phyloP scores from a whole-genome alignment of 1,140 invertebrate genomes.

The Lepidurus apus region DNA sequence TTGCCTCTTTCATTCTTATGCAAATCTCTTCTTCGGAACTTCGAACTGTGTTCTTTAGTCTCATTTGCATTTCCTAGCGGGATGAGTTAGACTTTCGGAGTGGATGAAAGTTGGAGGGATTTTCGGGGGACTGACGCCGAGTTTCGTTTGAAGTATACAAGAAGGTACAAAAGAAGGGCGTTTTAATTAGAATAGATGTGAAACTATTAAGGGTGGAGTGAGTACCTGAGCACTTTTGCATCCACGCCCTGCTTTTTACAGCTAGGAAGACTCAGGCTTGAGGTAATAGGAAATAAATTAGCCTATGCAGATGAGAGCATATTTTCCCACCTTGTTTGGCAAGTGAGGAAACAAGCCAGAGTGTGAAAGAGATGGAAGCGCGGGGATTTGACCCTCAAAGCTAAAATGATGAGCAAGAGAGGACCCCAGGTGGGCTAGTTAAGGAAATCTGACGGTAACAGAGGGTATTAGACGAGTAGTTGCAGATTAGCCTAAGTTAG shows the following conservation, averaged over 20 bases:
- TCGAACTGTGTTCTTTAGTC: no score
- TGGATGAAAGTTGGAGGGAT: no score
- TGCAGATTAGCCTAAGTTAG: background rate
- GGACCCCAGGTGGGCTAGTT: background rate
- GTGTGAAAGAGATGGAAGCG: background rate
- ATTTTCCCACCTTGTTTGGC: constrained; percentile 18
- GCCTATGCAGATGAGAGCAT: constrained; percentile 6
- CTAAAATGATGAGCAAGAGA: background rate
- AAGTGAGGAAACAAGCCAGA: background rate
- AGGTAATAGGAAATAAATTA: background rate
- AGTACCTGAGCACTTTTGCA: background rate
- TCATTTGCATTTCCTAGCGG: no score
- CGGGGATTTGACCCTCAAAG: background rate
- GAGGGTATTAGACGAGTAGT: constrained; percentile 10
- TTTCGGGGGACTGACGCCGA: no score
- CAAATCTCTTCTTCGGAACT: no score
- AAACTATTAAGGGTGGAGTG: background rate
- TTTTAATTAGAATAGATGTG: constrained; percentile 10
- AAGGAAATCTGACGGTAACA: background rate
- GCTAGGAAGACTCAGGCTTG: background rate
- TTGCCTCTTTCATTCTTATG: no score
- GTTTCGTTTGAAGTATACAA: background rate
- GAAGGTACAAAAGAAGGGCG: background rate
- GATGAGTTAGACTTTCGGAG: no score
- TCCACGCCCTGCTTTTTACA: constrained; percentile 20